phyloP scores from a whole-genome alignment of 2,888 invertebrate species.

The Gisinianus flammeolus region DNA sequence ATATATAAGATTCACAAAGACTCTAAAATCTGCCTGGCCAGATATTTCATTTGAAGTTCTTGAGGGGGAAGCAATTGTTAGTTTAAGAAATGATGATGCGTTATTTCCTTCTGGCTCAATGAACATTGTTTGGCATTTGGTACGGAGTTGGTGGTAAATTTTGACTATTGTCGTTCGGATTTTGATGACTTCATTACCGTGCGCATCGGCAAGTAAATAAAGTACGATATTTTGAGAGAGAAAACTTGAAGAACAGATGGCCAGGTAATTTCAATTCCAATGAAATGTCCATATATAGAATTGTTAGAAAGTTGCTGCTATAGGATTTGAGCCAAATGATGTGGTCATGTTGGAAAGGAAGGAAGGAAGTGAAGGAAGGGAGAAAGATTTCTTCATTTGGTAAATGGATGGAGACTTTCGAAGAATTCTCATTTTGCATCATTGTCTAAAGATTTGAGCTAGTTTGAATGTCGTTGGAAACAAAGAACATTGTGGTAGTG shows the following conservation, averaged over 20 bases:
- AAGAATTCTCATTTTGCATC: conserved; percentile 10
- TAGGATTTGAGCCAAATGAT: too few relatives aligned
- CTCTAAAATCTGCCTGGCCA: too few relatives aligned
- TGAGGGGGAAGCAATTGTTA: too few relatives aligned
- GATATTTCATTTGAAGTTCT: too few relatives aligned
- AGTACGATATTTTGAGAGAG: not conserved
- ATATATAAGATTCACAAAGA: too few relatives aligned
- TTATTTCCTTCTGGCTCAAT: too few relatives aligned
- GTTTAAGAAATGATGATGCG: too few relatives aligned
- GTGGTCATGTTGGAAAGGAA: not conserved
- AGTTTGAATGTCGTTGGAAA: not conserved
- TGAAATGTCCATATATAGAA: not conserved
- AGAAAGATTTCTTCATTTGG: not conserved
- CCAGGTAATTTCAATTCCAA: not conserved
- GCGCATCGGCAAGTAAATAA: not conserved
- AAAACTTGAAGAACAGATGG: not conserved
- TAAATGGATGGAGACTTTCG: not conserved
- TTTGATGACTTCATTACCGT: not conserved
- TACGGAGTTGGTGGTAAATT: not conserved
- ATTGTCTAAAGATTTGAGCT: not conserved
- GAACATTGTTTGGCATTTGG: too few relatives aligned
- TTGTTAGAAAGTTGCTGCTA: too few relatives aligned
- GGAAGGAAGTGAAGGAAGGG: not conserved
- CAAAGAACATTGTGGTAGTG: conserved; percentile 25
- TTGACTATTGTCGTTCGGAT: not conserved